These are phyloP conservation scores for Lasiurus cinereus DNA, from an alignment of 2,113 vertebrate genomes.

Conservation along the genomic window DNA sequence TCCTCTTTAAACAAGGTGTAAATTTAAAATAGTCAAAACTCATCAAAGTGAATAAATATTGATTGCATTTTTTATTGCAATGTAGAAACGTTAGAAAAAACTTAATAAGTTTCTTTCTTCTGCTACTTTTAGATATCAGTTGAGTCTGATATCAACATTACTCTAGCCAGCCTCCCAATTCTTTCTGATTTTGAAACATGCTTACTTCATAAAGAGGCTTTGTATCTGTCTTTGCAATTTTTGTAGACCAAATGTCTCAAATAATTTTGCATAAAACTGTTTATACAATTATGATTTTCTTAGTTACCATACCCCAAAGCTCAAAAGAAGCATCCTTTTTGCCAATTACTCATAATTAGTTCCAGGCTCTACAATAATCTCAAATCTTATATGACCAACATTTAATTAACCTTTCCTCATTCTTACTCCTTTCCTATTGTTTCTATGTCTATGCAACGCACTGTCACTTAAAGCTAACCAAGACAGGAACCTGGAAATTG, in stretches of 20 bases:
- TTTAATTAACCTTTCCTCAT: background rate
- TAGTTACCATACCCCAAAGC: slow-evolving; percentile 46
- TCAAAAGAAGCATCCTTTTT: slow-evolving; percentile 57
- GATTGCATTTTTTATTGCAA: background rate
- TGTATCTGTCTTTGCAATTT: slow-evolving; percentile 65
- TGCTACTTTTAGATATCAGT: slow-evolving; percentile 14
- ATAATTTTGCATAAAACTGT: slow-evolving; percentile 60
- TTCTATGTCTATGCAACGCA: background rate
- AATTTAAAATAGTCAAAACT: slow-evolving; percentile 30
- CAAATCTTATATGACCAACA: slow-evolving; percentile 41
- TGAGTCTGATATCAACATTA: slow-evolving; percentile 27
- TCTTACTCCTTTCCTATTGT: background rate
- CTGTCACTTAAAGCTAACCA: background rate
- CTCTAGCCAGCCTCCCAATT: background rate
- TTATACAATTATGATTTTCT: slow-evolving; percentile 66
- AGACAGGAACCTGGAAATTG: background rate
- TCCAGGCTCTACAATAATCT: slow-evolving; percentile 58
- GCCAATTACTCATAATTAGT: slow-evolving; percentile 71
- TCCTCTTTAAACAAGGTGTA: background rate
- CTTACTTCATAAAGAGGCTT: slow-evolving; percentile 16
- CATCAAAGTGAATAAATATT: background rate
- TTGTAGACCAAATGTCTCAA: slow-evolving; percentile 57
- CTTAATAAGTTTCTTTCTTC: background rate
- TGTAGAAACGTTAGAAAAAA: slow-evolving; percentile 1
- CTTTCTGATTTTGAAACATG: slow-evolving; percentile 55